Percentiles rank a stretch among this genome's conserved stretches.
phyloP scores from a whole-genome alignment of 2,113 vertebrate genomes.

The Otis tarda region DNA sequence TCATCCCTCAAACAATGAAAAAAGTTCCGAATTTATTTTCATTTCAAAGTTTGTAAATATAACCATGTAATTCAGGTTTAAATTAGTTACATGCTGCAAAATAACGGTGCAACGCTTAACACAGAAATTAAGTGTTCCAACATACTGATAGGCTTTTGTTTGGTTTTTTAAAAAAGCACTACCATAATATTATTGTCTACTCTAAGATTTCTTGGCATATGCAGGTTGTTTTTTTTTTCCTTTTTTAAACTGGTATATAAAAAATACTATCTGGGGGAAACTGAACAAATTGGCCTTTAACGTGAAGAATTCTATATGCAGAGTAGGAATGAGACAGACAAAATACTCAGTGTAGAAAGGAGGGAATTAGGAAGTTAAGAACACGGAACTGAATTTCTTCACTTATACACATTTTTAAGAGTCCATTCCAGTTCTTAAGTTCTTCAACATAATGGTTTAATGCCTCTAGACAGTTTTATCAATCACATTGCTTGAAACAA shows the following conservation, averaged over 20 bases:
- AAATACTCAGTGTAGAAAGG: not conserved
- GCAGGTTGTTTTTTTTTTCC: too few relatives aligned
- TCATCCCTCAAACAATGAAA: not conserved
- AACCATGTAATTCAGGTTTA: not conserved
- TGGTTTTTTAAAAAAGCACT: not conserved
- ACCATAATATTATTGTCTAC: not conserved
- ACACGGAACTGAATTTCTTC: not conserved
- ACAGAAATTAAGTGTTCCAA: not conserved
- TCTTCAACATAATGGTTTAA: not conserved
- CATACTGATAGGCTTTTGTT: not conserved
- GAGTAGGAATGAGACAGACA: not conserved
- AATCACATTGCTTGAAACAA: not conserved
- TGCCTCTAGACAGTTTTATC: not conserved
- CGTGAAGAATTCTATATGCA: not conserved
- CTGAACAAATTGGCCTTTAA: not conserved
- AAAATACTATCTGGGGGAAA: not conserved
- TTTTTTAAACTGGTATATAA: not conserved
- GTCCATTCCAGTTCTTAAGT: not conserved
- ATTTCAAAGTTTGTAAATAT: not conserved
- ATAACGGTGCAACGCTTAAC: not conserved
- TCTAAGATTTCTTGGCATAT: not conserved
- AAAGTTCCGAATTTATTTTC: not conserved
- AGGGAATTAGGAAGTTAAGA: not conserved
- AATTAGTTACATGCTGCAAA: not conserved
- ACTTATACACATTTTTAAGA: not conserved